Base-by-base conservation (phyloP, 2,113 vertebrate species). In the Oryzias celebensis region DNA sequence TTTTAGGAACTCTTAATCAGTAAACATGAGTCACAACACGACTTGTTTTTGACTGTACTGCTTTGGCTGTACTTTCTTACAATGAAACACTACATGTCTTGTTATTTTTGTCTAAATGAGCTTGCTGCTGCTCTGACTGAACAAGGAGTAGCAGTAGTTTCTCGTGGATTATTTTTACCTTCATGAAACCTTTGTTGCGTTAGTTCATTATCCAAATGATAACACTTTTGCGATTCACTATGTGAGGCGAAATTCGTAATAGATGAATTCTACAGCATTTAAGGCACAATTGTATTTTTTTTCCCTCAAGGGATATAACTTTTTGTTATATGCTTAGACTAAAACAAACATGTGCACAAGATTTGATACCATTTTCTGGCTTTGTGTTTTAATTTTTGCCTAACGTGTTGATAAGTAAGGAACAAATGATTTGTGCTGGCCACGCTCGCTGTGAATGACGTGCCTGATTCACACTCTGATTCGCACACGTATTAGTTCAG, bases 351-450 rank as follows among this genome's bases (percentile, higher is more conserved):
- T 61, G 61, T 82, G 80, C 78, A 57, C 44, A 51, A 82, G 67
- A 74, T 84, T 77, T 68, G 55, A 71, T 82, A 49, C 60, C 56
- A 18, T 81, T 68, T 80, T 22, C 44, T 70, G 62, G 62, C 57
- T 77, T 84, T 10, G 22, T 23, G 3, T 73, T 65, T 56, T 50
- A 7, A 7, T 47, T 42, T 62, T 67, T 68, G 51, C 55, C 28
- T 62, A 74, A 20, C 44, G 42, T 59, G 31, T 69, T 52, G 49
- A 69, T 31, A 3, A 18, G 47, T 59, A 16, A 31, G 41, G 61
- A 24, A 26, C 59, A 60, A 68, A 62, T 13, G 10, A 49, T 65
- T 78, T 74, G 42, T 45, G 48, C 41, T 22, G 47, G 52, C 4
- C 20, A 52, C 71, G 57, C 22, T 4, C 65, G 57, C 70, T 68